These are phyloP conservation scores for Tursiops truncatus DNA, from an alignment of 2,113 vertebrate species.

Conservation along the genomic window DNA sequence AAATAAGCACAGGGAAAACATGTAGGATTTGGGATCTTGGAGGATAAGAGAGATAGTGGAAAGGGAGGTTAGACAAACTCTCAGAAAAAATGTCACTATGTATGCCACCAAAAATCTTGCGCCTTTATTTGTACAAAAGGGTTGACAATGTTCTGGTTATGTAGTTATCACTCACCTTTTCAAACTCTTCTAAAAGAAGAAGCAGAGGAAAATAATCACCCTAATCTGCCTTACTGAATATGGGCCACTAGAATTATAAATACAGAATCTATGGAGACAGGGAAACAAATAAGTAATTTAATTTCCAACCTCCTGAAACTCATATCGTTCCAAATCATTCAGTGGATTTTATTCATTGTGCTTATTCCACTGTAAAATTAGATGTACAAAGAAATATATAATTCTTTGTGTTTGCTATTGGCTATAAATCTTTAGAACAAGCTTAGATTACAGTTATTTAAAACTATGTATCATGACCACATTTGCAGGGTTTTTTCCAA, in stretches of 20 bases:
- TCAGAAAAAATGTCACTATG: not conserved
- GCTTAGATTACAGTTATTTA: slow-evolving; percentile 44
- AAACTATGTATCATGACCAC: slow-evolving; percentile 44
- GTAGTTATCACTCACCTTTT: not conserved
- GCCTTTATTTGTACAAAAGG: not conserved
- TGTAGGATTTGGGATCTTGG: not conserved
- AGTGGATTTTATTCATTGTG: slow-evolving; percentile 59
- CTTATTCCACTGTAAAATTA: slow-evolving; percentile 71
- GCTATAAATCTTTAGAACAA: slow-evolving; percentile 70
- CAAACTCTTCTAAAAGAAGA: not conserved
- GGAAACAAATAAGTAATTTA: slow-evolving; percentile 30
- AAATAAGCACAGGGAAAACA: not conserved
- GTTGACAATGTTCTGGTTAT: not conserved
- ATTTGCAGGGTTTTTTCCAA: not conserved
- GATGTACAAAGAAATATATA: slow-evolving; percentile 62
- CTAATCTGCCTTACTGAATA: not conserved
- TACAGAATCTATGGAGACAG: not conserved
- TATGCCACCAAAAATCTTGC: not conserved
- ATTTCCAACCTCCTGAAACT: slow-evolving; percentile 37
- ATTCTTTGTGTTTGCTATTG: slow-evolving; percentile 60
- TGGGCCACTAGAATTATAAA: not conserved
- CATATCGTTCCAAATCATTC: slow-evolving; percentile 44
- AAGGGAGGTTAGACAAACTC: not conserved
- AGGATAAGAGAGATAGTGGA: not conserved
- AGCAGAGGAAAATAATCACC: not conserved